phyloP scores from a whole-genome alignment of 2,888 invertebrate genomes.

The Trissonchulus sp. region DNA sequence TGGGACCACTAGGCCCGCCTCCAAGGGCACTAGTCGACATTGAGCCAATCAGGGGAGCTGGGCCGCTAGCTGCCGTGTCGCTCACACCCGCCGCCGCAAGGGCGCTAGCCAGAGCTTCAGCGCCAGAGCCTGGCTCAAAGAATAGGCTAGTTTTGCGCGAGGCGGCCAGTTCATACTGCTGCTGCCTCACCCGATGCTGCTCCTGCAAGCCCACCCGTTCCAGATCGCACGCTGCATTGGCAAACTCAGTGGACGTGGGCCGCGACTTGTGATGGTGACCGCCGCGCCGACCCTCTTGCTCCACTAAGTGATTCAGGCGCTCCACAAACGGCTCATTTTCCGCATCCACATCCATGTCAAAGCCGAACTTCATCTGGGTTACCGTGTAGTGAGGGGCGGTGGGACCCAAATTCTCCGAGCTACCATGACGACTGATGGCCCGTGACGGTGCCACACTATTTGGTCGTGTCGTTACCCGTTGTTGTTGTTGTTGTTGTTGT shows the following conservation, averaged over 20 bases:
- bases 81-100: neutral
- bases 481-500: too few species aligned
- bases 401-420: neutral
- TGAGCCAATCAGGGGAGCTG: neutral
- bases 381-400: slow-evolving; percentile 50
- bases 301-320: slow-evolving; percentile 2
- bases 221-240: neutral
- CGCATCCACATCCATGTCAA: slow-evolving; percentile 59
- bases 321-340: slow-evolving; percentile 12
- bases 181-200: slow-evolving; percentile 43
- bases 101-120: too few species aligned
- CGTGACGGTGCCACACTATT: too few species aligned
- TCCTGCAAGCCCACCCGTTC: neutral
- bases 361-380: slow-evolving; percentile 62
- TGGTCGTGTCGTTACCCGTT: too few species aligned
- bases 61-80: neutral
- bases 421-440: neutral
- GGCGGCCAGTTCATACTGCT: neutral
- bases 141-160: too few species aligned
- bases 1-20: neutral
- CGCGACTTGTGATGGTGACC: neutral
- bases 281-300: neutral
- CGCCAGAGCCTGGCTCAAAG: too few species aligned
- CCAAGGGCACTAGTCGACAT: too few species aligned
- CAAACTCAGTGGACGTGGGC: slow-evolving; percentile 9